Evolutionary conservation across 2,797 vertebrate species (phyloP), one percentile per base, ranked within the genome.

Genomic region (Ataeniobius toweri): DNA sequence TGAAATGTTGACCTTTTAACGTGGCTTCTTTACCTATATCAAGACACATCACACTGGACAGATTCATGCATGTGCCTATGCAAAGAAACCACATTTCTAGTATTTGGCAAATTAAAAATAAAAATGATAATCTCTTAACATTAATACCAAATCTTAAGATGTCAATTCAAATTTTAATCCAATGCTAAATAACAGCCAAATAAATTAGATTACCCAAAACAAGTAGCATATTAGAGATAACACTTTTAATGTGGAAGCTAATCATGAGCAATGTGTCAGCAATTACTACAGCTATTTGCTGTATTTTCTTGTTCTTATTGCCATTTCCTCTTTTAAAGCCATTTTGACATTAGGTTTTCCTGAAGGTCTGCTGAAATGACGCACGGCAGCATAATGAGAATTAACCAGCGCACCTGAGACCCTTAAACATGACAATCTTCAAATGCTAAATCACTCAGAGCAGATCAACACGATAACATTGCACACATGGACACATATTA

Each of bases 391-490:
- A 87, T 88, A 89, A 92, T 61, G 56, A 87, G 84, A 86, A 89
- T 5, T 48, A 82, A 76, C 68, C 76, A 9, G 84, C n/a, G 80
- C 93, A 94, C 88, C 93, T 94, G 93, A 88, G 92, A 84, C 90
- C 80, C 72, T 28, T 44, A 73, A 88, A 80, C 44, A 71, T 78
- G 31, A n/a, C 1, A 68, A 83, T 84, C 85, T 74, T 75, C 16
- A 76, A 84, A 75, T 1, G 9, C 28, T 55, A 76, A 18, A 75
- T 80, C 67, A 82, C 67, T 76, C 69, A 1, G 61, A 81, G 24
- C 12, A 74, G 24, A 74, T 74, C 67, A 68, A 79, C 55, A 75
- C 67, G 85, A 80, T 73, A 68, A 84, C 79, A 77, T 71, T 72
- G 79, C 41, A 76, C 24, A 6, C 51, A 70, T 79, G 59, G 71